phyloP scores from a whole-genome alignment of 2,797 vertebrate species.

The Calcarius lapponicus region DNA sequence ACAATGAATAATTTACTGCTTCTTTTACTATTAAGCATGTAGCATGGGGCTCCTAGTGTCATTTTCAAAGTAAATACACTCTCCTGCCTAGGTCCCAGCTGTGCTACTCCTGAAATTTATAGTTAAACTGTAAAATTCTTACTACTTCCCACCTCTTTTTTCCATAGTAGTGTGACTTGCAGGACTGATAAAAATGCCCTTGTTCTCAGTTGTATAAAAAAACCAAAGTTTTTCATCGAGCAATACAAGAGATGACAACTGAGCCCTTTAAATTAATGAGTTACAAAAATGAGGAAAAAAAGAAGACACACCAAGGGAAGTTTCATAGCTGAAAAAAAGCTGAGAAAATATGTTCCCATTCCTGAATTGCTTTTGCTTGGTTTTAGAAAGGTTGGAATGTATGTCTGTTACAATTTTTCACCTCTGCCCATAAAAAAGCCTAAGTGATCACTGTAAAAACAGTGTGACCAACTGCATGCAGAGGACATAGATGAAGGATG shows the following conservation, averaged over 20 bases:
- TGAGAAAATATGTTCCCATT: neutral
- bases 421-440: neutral
- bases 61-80: neutral
- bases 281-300: neutral
- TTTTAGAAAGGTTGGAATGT: neutral
- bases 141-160: neutral
- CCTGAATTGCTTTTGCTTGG: neutral
- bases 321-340: neutral
- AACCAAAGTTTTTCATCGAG: neutral
- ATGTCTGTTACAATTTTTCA: neutral
- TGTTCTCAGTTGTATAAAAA: neutral
- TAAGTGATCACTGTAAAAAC: neutral
- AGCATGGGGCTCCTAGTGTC: neutral
- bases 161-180: neutral
- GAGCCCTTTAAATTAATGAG: neutral
- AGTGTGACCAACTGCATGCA: neutral
- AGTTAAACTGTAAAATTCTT: neutral
- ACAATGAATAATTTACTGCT: neutral
- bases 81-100: accelerated
- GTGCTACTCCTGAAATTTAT: neutral
- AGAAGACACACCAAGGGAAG: accelerated
- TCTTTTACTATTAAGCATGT: neutral
- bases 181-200: neutral
- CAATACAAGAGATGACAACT: neutral
- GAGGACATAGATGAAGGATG: neutral